Evolutionary conservation across 2,113 vertebrate species (phyloP), one percentile per base, ranked within the genome.

Genomic region (Naja naja): DNA sequence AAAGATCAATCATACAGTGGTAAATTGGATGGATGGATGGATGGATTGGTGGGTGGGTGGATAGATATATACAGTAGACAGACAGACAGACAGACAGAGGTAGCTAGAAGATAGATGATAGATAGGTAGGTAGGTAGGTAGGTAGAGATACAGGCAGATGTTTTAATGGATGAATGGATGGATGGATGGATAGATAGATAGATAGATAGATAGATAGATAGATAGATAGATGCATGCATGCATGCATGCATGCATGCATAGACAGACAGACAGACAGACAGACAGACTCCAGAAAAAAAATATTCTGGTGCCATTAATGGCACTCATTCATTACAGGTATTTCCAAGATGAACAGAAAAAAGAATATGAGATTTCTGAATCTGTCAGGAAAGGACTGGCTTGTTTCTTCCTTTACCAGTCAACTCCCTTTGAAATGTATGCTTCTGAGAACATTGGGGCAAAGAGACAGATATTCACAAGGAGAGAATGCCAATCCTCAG

Each of bases 321-420:
- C 91, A 53, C 10, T 49, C 39, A 56, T 11, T 56, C 81, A n/a
- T 27, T 23, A n/a, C 30, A 88, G 47, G 53, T 27, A 69, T 69
- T 25, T 34, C 47, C 56, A 88, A n/a, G 87, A 58, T 74, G 22
- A 69, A 87, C 9, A 22, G 60, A 49, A 94, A 8, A 34, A 89
- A 53, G n/a, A 81, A 69, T 43, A 74, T 87, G 25, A 49, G 0
- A 22, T 74, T 47, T 58, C 39, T 60, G 43, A 34, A 60, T 3
- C 43, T 88, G 30, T 87, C 58, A 90, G 54, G 94, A 94, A 94
- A 56, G 88, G 22, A 49, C 9, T 0, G 92, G 27, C 30, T 74
- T 95, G 39, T 39, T 8, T 56, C 39, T 55, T 81, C 27, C 45
- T 88, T 81, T 16, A 25, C 27, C 43, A 90, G 69, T 55, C 22